These are phyloP conservation scores for Tenualosa thibaudeaui DNA, from an alignment of 2,797 vertebrate genomes.

Conservation along the genomic window DNA sequence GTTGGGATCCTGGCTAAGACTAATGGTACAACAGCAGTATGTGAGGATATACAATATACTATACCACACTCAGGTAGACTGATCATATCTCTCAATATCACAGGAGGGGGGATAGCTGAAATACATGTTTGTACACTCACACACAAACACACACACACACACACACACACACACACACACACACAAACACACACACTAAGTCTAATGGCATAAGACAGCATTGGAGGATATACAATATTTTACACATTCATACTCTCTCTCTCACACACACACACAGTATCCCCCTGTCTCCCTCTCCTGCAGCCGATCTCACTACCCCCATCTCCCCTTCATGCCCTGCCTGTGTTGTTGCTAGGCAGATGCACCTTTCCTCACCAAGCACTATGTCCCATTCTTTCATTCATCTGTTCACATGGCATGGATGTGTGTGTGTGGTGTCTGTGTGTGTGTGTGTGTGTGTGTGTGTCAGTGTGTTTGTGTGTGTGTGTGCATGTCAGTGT, in stretches of 20 bases:
- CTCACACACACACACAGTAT: neutral
- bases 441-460: slow-evolving; percentile 32
- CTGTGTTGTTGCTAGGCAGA: slow-evolving; percentile 68
- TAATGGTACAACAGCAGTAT: neutral
- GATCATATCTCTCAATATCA: neutral
- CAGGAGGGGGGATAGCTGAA: neutral
- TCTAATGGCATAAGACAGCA: too few species aligned
- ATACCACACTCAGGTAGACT: neutral
- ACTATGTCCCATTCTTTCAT: neutral
- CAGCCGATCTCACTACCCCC: neutral
- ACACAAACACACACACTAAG: slow-evolving; percentile 5
- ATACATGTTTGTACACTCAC: neutral
- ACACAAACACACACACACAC: neutral
- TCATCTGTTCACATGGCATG: neutral
- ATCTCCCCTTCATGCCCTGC: slow-evolving; percentile 35
- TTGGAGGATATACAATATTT: too few species aligned
- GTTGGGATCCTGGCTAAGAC: neutral
- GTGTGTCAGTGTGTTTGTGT: too few species aligned
- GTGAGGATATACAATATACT: neutral
- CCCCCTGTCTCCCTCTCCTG: slow-evolving; percentile 22
- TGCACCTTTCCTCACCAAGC: neutral
- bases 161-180: slow-evolving; percentile 3
- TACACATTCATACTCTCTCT: too few species aligned
- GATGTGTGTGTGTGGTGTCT: too few species aligned
- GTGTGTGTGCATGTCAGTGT: too few species aligned